Evolutionary conservation across 2,113 vertebrate genomes (phyloP).

Genomic region (Pyrgilauda ruficollis): DNA sequence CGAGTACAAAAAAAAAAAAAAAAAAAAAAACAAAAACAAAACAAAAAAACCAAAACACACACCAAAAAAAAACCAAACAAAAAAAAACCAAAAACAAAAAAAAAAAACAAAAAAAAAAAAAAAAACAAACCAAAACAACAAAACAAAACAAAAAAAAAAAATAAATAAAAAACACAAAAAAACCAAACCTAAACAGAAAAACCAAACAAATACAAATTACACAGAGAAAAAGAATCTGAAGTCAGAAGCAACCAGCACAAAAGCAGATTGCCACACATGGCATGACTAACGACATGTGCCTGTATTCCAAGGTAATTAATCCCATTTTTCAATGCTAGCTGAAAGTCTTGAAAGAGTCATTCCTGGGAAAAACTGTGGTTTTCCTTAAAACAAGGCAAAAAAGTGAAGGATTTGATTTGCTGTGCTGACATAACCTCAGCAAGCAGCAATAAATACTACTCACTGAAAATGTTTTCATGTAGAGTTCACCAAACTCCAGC

Average conservation of each 20-base stretch:
- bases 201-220: not conserved
- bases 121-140: not conserved
- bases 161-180: too few relatives aligned
- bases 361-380: not conserved
- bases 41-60: not conserved
- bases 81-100: not conserved
- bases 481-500: not conserved
- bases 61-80: not conserved
- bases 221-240: not conserved
- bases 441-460: not conserved
- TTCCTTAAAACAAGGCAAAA: not conserved
- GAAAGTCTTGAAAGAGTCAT: not conserved
- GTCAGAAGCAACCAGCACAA: constrained; percentile 52
- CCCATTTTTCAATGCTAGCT: constrained; percentile 11
- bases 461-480: not conserved
- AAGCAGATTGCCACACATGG: constrained; percentile 43
- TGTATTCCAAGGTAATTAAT: constrained; percentile 73
- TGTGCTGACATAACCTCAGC: not conserved
- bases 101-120: not conserved
- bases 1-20: not conserved
- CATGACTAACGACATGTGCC: constrained; percentile 63
- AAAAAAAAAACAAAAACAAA: too few relatives aligned
- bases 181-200: not conserved
- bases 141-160: too few relatives aligned
- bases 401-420: not conserved